These are phyloP conservation scores for Euwallacea fornicatus DNA, from an alignment of 1,140 invertebrate species.

Conservation along the genomic window DNA sequence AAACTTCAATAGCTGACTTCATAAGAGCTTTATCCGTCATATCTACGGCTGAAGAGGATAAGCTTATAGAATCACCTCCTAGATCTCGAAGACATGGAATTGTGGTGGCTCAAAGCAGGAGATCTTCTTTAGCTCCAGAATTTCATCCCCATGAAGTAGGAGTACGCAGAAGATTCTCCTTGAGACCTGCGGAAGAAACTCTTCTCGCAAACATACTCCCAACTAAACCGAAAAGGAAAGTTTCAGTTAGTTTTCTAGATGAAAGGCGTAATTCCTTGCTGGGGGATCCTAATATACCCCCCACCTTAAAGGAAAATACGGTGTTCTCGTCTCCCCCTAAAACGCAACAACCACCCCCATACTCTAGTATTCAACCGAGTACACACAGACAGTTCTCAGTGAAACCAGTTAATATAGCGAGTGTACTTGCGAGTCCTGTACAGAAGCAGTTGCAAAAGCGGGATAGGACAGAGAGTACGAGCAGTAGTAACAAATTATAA, in stretches of 20 bases:
- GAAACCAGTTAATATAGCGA: slow-evolving; percentile 25
- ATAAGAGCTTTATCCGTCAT: slow-evolving; percentile 65
- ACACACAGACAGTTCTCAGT: slow-evolving; percentile 22
- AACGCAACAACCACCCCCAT: slow-evolving; percentile 8
- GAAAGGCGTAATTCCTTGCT: slow-evolving; percentile 24
- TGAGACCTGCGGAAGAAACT: slow-evolving; percentile 53
- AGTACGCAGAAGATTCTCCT: slow-evolving; percentile 53
- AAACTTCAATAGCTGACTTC: slow-evolving; percentile 75
- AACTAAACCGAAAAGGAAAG: slow-evolving; percentile 29
- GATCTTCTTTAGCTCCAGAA: slow-evolving; percentile 36
- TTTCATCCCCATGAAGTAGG: background rate
- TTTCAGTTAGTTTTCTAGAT: slow-evolving; percentile 23
- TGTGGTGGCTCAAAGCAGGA: slow-evolving; percentile 22
- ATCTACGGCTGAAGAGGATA: slow-evolving; percentile 46
- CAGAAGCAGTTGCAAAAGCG: slow-evolving; percentile 42
- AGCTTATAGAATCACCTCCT: slow-evolving; percentile 55
- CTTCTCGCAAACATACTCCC: slow-evolving; percentile 22
- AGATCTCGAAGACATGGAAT: slow-evolving; percentile 29
- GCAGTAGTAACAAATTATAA: background rate
- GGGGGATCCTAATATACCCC: slow-evolving; percentile 14
- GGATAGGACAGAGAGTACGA: slow-evolving; percentile 32
- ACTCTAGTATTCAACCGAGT: slow-evolving; percentile 1
- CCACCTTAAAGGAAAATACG: slow-evolving; percentile 24
- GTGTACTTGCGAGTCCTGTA: slow-evolving; percentile 34
- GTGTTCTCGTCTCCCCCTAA: background rate